Percentiles rank a stretch among this genome's conserved stretches.
Evolutionary conservation across 2,113 vertebrate genomes (phyloP).

Genomic region (Brachypodius melanocephalos): DNA sequence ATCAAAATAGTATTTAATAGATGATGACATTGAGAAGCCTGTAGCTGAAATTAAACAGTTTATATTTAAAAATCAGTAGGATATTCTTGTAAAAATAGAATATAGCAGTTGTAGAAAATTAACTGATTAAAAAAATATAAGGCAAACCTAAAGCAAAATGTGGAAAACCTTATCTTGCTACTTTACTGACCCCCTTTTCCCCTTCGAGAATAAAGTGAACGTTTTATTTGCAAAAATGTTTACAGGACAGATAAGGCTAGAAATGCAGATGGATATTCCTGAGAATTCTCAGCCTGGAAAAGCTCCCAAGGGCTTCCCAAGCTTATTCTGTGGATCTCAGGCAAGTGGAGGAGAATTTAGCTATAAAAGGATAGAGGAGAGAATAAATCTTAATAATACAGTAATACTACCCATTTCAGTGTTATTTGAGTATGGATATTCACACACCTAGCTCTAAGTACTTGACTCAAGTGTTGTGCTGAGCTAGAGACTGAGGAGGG

Average conservation of each 20-base stretch:
- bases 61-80: background rate
- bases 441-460: background rate
- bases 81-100: background rate
- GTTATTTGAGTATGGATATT: background rate
- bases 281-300: background rate
- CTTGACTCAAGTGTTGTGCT: background rate
- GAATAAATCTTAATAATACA: background rate
- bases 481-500: background rate
- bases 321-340: background rate
- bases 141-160: background rate
- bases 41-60: background rate
- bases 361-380: background rate
- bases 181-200: accelerated
- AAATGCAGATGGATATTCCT: background rate
- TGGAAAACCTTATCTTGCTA: background rate
- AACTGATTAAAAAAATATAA: accelerated
- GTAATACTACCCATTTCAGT: background rate
- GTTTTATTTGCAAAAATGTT: background rate
- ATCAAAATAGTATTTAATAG: background rate
- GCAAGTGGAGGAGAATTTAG: background rate
- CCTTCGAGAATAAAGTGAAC: background rate
- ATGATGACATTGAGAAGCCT: background rate
- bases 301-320: background rate
- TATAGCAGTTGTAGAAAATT: background rate
- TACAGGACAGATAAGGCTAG: background rate